Conservation (phyloP, 1,140 invertebrate species). For the Eulimnadia texana region DNA sequence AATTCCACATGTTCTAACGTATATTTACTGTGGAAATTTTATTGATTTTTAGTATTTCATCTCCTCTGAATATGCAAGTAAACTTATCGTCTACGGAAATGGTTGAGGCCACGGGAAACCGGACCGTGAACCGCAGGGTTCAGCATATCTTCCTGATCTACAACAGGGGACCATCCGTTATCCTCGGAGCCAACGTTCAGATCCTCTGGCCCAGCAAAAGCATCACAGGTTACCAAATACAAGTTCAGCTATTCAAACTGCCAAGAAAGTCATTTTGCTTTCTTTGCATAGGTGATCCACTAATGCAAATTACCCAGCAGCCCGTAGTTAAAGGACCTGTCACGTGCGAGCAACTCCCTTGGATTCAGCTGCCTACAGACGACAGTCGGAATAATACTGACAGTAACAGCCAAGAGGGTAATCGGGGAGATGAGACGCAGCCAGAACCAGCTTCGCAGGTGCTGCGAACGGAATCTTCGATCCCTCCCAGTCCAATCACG, state of each 20-base stretch:
- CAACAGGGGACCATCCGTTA: slow-evolving; percentile 1
- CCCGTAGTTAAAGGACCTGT: background rate
- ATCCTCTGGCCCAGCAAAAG: background rate
- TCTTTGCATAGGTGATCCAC: background rate
- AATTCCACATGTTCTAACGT: background rate
- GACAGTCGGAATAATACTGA: background rate
- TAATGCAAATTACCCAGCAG: background rate
- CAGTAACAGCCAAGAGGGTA: background rate
- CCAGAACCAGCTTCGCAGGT: background rate
- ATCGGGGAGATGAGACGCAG: background rate
- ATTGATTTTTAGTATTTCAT: background rate
- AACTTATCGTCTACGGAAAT: background rate
- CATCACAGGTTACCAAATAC: background rate
- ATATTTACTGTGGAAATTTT: background rate
- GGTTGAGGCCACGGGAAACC: background rate
- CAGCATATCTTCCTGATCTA: background rate
- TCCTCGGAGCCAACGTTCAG: background rate
- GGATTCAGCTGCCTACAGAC: background rate
- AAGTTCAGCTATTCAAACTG: background rate
- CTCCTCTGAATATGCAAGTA: background rate
- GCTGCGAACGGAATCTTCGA: too few relatives aligned
- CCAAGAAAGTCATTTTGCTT: background rate
- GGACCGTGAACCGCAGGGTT: background rate
- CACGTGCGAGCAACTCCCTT: background rate
- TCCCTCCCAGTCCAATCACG: too few relatives aligned